Evolutionary conservation across 2,888 invertebrate species (phyloP).

Genomic region (Poecilus cupreus): DNA sequence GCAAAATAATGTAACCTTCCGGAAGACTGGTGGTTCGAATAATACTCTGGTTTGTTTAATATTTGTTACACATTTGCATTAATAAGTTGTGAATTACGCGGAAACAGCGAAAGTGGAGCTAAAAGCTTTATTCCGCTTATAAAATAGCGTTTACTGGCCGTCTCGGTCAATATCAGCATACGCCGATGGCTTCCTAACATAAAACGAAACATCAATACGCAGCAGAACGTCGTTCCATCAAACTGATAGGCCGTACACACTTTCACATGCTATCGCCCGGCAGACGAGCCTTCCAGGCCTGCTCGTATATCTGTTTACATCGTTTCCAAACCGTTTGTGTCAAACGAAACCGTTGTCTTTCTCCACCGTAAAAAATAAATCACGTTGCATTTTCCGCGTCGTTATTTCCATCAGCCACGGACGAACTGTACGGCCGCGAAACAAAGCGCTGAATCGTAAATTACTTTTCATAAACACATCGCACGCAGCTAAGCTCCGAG

Average conservation of each 20-base stretch:
- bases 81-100: too few species aligned
- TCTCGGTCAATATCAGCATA: conserved; percentile 15
- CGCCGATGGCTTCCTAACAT: not conserved
- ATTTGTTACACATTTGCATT: too few species aligned
- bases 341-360: conserved; percentile 55
- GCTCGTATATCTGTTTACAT: conserved; percentile 47
- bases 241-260: not conserved
- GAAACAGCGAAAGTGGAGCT: too few species aligned
- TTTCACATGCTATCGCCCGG: not conserved
- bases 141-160: conserved; percentile 6
- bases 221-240: not conserved
- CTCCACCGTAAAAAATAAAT: conserved; percentile 52
- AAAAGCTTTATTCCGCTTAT: conserved; percentile 11
- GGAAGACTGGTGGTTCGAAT: too few species aligned
- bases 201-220: conserved; percentile 26
- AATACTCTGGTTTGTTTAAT: too few species aligned
- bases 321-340: conserved; percentile 55
- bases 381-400: conserved; percentile 53
- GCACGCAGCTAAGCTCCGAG: not conserved
- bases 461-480: conserved; percentile 42
- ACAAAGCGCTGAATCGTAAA: conserved; percentile 38
- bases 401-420: conserved; percentile 47
- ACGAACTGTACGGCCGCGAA: conserved; percentile 10
- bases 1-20: too few species aligned
- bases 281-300: not conserved